phyloP scores from a whole-genome alignment of 1,140 invertebrate species.

The Choristoneura fumiferana region DNA sequence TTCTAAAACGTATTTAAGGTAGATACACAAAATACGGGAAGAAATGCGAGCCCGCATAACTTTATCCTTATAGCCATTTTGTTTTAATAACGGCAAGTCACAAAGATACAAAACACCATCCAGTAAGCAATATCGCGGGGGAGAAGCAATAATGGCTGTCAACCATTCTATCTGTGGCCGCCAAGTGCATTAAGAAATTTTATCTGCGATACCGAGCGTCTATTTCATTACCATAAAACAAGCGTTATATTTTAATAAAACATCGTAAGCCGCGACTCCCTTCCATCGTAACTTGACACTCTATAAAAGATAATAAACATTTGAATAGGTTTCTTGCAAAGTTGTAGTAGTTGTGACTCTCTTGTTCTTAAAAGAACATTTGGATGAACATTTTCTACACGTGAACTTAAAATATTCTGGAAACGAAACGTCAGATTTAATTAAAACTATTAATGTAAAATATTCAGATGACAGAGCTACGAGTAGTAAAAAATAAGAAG shows the following conservation, averaged over 20 bases:
- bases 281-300: constrained; percentile 17
- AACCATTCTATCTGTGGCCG: constrained; percentile 32
- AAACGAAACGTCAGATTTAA: too few relatives aligned
- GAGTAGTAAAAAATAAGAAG: too few relatives aligned
- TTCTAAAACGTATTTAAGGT: neutral
- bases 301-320: constrained; percentile 16
- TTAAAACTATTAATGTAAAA: too few relatives aligned
- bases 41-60: neutral
- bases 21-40: neutral
- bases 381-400: too few relatives aligned
- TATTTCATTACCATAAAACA: constrained; percentile 29
- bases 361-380: too few relatives aligned
- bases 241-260: constrained; percentile 21
- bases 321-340: neutral
- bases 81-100: constrained; percentile 28
- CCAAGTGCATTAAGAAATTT: constrained; percentile 33
- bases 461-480: too few relatives aligned
- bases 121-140: constrained; percentile 20
- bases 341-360: too few relatives aligned
- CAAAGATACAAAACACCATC: constrained; percentile 26
- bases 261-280: constrained; percentile 12
- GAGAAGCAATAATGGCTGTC: constrained; percentile 29
- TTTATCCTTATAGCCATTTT: constrained; percentile 14
- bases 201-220: constrained; percentile 24
- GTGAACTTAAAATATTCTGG: too few relatives aligned